A percentile compares a stretch with the other conserved stretches of the same genome.
Conservation (phyloP, 2,113 vertebrate species). For the Ochotona princeps region DNA sequence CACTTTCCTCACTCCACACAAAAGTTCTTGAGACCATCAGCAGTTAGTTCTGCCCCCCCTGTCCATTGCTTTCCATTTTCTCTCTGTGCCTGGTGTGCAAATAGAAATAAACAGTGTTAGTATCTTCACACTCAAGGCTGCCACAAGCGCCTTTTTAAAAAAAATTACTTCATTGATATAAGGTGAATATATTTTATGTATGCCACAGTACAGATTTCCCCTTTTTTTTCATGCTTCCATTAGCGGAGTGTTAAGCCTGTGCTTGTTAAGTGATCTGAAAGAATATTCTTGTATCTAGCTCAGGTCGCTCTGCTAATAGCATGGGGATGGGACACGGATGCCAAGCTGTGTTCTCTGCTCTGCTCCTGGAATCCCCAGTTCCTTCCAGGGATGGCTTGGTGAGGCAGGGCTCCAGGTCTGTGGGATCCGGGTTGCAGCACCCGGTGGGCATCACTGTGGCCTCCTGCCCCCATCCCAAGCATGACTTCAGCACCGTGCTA, state of each 20-base stretch:
- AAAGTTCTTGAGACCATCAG: neutral
- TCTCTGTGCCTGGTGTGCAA: neutral
- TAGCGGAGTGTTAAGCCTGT: too few relatives aligned
- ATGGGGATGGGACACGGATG: neutral
- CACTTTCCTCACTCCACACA: neutral
- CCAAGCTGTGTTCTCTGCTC: neutral
- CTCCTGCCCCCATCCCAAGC: neutral
- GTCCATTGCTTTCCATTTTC: neutral
- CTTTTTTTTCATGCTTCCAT: too few relatives aligned
- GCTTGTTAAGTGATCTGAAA: too few relatives aligned
- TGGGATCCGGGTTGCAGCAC: too few relatives aligned
- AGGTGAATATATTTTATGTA: too few relatives aligned
- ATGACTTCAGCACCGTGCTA: accelerated
- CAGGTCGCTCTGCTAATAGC: neutral
- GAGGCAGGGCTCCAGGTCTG: neutral
- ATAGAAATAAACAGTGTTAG: neutral
- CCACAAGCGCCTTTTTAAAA: neutral
- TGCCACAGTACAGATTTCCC: too few relatives aligned
- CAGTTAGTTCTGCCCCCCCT: neutral
- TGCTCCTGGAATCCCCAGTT: neutral
- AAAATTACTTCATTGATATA: too few relatives aligned
- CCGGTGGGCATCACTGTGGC: neutral
- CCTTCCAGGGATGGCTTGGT: neutral
- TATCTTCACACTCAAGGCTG: neutral
- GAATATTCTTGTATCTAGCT: too few relatives aligned